These are phyloP conservation scores for Trachemys scripta DNA, from an alignment of 2,113 vertebrate genomes.

Conservation along the genomic window DNA sequence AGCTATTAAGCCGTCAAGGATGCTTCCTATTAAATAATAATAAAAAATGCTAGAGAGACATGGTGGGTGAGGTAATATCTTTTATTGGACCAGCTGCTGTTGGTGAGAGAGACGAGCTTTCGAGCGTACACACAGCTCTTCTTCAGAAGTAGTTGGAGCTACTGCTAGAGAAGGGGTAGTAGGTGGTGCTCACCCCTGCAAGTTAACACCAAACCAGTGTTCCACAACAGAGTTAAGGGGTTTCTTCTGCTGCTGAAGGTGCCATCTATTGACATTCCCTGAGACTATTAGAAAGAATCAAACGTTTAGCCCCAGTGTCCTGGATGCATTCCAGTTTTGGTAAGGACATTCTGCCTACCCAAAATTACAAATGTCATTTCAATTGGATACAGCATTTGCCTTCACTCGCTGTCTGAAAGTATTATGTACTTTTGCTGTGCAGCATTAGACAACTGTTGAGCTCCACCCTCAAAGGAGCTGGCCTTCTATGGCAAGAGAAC, in stretches of 20 bases:
- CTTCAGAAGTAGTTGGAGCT: background rate
- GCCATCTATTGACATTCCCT: background rate
- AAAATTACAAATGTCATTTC: background rate
- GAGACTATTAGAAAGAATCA: background rate
- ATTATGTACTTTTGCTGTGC: background rate
- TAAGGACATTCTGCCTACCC: background rate
- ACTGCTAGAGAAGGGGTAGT: background rate
- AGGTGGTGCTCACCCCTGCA: background rate
- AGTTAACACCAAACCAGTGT: background rate
- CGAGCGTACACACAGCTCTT: background rate
- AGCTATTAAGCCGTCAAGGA: slow-evolving; percentile 62
- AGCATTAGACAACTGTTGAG: background rate
- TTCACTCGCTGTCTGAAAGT: background rate
- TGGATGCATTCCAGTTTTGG: background rate
- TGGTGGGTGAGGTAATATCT: background rate
- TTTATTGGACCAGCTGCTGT: background rate
- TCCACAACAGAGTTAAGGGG: background rate
- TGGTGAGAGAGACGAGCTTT: background rate
- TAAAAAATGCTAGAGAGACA: slow-evolving; percentile 27
- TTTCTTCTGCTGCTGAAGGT: background rate
- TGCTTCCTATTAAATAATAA: slow-evolving; percentile 77
- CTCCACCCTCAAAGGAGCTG: background rate
- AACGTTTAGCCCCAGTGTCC: background rate
- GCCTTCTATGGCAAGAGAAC: background rate
- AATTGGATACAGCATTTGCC: background rate